These are phyloP conservation scores for Brachymystax lenok DNA, from an alignment of 2,797 vertebrate species.

Conservation along the genomic window DNA sequence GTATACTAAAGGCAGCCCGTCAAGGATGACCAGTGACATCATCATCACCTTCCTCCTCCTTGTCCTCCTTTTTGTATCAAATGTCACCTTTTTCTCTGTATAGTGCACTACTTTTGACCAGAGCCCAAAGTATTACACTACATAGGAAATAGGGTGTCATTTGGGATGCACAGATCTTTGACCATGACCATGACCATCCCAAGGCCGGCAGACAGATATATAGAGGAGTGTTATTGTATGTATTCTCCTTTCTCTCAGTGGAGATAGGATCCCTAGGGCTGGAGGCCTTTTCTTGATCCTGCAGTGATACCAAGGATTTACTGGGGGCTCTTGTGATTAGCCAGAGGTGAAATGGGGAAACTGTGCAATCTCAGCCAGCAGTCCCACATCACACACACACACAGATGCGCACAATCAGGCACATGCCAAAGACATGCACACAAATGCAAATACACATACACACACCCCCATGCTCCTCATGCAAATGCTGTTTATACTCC, in stretches of 20 bases:
- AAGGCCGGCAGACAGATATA: conserved; percentile 58
- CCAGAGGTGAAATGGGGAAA: conserved; percentile 74
- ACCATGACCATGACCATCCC: conserved; percentile 46
- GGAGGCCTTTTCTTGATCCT: conserved; percentile 65
- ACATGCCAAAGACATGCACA: conserved; percentile 13
- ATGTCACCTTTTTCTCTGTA: background rate
- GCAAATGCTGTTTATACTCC: conserved; percentile 19
- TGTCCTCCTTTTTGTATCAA: background rate
- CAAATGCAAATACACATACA: background rate
- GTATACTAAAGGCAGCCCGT: background rate
- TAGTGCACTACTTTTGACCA: background rate
- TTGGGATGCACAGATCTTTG: background rate
- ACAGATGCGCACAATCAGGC: background rate
- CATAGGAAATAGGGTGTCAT: background rate
- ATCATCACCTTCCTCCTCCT: background rate
- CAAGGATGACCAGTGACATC: conserved; percentile 25
- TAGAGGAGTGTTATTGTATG: conserved; percentile 63
- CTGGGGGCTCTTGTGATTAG: conserved; percentile 75
- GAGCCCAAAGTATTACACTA: background rate
- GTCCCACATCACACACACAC: conserved; percentile 52
- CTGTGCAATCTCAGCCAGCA: conserved; percentile 70
- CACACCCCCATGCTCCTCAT: conserved; percentile 9
- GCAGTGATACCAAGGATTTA: conserved; percentile 74
- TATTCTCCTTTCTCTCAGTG: conserved; percentile 66
- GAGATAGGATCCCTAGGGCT: conserved; percentile 56